Base-by-base conservation (phyloP, 2,797 vertebrate species). In the Danionella dracula region DNA sequence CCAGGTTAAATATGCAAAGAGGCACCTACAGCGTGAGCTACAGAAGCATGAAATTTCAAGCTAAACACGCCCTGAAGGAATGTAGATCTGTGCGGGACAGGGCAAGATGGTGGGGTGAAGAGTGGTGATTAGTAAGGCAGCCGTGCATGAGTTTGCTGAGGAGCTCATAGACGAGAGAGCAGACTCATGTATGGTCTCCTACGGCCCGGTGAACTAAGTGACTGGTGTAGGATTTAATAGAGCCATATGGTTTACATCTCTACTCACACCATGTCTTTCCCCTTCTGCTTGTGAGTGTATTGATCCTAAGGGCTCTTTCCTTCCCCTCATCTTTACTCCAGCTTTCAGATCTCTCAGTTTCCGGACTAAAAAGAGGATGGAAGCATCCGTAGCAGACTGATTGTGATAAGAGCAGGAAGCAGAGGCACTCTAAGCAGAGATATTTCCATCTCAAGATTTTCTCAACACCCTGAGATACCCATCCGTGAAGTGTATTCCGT, bases 171-270 rank as follows among this genome's bases (percentile, higher is more conserved):
- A 40, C 38, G 58, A 62, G 46, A 45, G 29, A 20, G 10, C 19
- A 23, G 50, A 70, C 49, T 59, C 34, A 8, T 70, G 57, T 50
- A 57, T 9, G 32, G 64, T 57, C 48, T 69, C 55, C 68, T 44
- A 56, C 20, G 35, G 51, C 65, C 65, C 53, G 62, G 4, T 5
- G 55, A 72, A 70, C 71, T 79, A 78, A 79, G 67, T 80, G 78
- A 75, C 73, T 66, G 66, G 68, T 70, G 66, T 56, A 59, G 48
- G 49, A 68, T 75, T 71, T 82, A 78, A 73, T 65, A 76, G 77
- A 9, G 7, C 78, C 81, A 81, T 83, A 83, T 85, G 82, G 74
- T 79, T 81, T 74, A 78, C 73, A 81, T 67, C 66, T 61, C 59
- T 32, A 2, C 71, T 72, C 70, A 66, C 72, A 58, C 58, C 73